Evolutionary conservation across 2,113 vertebrate species (phyloP).

Genomic region (Melanerpes formicivorus): DNA sequence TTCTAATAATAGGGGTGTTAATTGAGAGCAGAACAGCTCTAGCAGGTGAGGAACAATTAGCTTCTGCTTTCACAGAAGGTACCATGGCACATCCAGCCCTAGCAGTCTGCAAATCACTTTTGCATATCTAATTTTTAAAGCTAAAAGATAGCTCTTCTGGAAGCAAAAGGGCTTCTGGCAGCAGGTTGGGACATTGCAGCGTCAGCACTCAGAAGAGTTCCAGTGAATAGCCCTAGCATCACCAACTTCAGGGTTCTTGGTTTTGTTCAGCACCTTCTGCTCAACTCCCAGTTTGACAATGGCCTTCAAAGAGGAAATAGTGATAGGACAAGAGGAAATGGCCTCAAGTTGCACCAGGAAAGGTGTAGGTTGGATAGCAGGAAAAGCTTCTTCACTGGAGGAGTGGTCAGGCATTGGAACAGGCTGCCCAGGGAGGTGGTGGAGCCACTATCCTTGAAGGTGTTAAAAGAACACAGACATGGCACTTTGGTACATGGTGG

Average conservation of each 20-base stretch:
- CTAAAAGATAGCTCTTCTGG: background rate
- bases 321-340: too few relatives aligned
- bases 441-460: too few relatives aligned
- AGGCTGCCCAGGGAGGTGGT: too few relatives aligned
- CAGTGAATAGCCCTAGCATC: fast-evolving
- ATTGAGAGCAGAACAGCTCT: background rate
- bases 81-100: background rate
- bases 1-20: constrained; percentile 47
- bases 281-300: background rate
- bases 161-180: background rate
- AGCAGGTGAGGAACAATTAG: constrained; percentile 19
- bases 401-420: too few relatives aligned
- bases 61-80: background rate
- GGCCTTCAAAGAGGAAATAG: background rate
- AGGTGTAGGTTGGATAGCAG: too few relatives aligned
- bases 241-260: fast-evolving
- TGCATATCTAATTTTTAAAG: background rate
- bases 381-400: too few relatives aligned
- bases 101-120: background rate
- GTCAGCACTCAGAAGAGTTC: fast-evolving
- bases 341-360: too few relatives aligned
- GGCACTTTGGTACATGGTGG: too few relatives aligned
- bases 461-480: too few relatives aligned
- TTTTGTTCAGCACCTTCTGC: background rate
- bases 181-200: background rate